Base-by-base conservation (phyloP, 2,113 vertebrate species). In the Sorex araneus region DNA sequence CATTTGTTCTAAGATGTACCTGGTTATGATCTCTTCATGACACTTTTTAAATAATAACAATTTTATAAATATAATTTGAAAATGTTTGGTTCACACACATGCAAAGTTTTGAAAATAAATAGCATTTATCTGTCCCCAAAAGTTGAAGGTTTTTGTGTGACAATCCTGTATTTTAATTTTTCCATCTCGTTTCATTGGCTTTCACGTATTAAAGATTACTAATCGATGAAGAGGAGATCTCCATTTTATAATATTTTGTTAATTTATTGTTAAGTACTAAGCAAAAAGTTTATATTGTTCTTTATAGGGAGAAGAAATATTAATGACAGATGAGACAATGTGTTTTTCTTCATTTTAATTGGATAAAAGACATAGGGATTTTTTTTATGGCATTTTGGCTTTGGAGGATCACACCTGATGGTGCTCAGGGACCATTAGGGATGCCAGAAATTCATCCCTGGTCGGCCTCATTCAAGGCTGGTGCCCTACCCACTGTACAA, bases 11-110 rank as follows among this genome's bases (percentile, higher is more conserved):
- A 80, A 23, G 23, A 63, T 4, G 10, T 40, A 12, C 6, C 63
- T 75, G 66, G 27, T 2, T 63, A 21, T 81, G 32, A 82, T 70
- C 15, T 40, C 63, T n/a, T n/a, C 70, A 70, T 70, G 40, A 32
- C 7, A 63, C 45, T 94, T 82, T 82, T 57, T 16, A 83, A 57
- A 54, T 63, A 63, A 63, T 1, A 75, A 1, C 32, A 30, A 32
- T 80, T 85, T 91, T 25, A 54, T 70, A 75, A 85, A 50, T 84
- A 63, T 69, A 2, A 75, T 60, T 74, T 80, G 23, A 60, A 32
- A 40, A 30, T 1, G 2, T 32, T 30, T 23, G 69, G 9, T 30
- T 43, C 54, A 4, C 71, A 74, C 50, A 15, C 30, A 32, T 3
- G 67, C n/a, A 34, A 57, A 32, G n/a, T 4, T 74, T 77, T 85